phyloP scores from a whole-genome alignment of 1,140 invertebrate species.

The Drosophila takahashii region DNA sequence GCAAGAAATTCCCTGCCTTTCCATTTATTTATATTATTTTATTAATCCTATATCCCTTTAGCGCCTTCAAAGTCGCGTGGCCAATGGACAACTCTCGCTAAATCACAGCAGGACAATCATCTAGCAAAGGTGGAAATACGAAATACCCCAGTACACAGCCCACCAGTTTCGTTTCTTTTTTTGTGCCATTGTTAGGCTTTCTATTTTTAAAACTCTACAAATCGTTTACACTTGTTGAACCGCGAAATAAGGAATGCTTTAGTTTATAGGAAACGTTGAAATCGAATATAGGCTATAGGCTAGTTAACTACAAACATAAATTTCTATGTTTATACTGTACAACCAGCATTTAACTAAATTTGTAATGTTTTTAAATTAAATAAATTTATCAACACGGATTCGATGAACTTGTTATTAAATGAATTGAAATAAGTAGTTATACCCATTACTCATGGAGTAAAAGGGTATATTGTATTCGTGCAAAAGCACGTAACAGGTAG shows the following conservation, averaged over 20 bases:
- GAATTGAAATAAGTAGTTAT: no score
- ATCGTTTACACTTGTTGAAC: background rate
- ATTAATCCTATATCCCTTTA: slow-evolving; percentile 10
- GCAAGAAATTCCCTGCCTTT: slow-evolving; percentile 24
- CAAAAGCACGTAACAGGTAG: no score
- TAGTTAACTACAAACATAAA: background rate
- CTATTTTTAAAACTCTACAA: background rate
- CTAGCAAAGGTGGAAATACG: slow-evolving; percentile 20
- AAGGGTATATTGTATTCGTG: no score
- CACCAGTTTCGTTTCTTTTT: background rate
- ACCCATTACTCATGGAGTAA: no score
- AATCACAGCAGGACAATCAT: slow-evolving; percentile 79
- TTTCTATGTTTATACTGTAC: background rate
- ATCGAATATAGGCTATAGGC: background rate
- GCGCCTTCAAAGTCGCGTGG: slow-evolving; percentile 76
- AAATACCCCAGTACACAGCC: slow-evolving; percentile 7
- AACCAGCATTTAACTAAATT: slow-evolving; percentile 2
- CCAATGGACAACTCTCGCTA: slow-evolving; percentile 67
- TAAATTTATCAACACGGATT: background rate
- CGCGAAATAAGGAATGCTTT: background rate
- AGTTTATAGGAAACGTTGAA: background rate
- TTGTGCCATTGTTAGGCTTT: slow-evolving; percentile 4
- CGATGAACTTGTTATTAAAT: no score
- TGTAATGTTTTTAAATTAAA: slow-evolving; percentile 10
- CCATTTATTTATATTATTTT: background rate